phyloP scores from a whole-genome alignment of 2,113 vertebrate species.

The Mesitornis unicolor region DNA sequence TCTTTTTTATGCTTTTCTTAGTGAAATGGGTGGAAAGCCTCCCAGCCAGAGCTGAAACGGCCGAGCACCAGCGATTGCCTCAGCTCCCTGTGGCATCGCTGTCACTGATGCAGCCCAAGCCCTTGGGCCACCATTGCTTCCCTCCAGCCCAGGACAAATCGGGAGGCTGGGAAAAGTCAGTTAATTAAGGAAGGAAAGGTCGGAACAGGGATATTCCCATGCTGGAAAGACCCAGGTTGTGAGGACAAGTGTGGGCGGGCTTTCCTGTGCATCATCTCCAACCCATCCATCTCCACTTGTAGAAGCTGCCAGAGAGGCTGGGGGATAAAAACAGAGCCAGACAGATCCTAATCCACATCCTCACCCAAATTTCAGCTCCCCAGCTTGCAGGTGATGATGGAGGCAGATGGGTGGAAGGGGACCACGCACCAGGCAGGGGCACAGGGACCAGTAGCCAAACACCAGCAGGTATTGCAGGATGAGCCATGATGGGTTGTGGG shows the following conservation, averaged over 20 bases:
- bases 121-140: accelerated
- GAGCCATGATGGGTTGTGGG: background rate
- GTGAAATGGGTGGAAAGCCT: background rate
- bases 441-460: background rate
- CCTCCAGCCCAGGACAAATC: background rate
- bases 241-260: accelerated
- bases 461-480: background rate
- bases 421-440: background rate
- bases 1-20: background rate
- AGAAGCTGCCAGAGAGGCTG: background rate
- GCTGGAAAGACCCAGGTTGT: accelerated
- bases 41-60: background rate
- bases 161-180: background rate
- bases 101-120: background rate
- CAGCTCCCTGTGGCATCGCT: accelerated
- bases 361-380: accelerated
- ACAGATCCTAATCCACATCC: background rate
- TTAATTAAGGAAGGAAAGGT: background rate
- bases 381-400: background rate
- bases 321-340: accelerated
- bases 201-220: accelerated
- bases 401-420: too few species aligned
- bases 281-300: background rate
- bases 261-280: background rate
- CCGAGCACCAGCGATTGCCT: background rate